Evolutionary conservation across 2,113 vertebrate species (phyloP), one percentile per base, ranked within the genome.

Genomic region (Salvator merianae): DNA sequence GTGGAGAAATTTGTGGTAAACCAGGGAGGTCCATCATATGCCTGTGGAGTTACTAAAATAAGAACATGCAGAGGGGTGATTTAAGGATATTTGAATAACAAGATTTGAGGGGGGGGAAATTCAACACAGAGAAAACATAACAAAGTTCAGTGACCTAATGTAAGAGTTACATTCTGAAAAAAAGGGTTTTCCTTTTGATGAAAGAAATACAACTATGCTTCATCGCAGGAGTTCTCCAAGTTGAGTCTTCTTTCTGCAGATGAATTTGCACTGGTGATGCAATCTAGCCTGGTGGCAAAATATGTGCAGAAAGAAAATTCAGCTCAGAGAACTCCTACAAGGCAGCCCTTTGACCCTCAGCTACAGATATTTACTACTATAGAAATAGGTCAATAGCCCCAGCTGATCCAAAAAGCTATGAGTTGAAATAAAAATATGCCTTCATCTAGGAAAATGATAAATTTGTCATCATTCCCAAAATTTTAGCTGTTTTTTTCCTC

Each of bases 41-140:
- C 68, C 38, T 84, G 53, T 79, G 83, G 83, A 73, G 32, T 30
- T 79, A 32, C 83, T 79, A 79, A 82, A 85, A 85, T 79, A 79
- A 66, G 83, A 36, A 66, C 26, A 16, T 72, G 55, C 38, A 30
- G 55, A 65, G 32, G 55, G 69, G 55, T 79, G n/a, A 79, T 50
- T 69, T 72, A n/a, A 73, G 77, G 55, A 79, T 77, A 36, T 72
- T 59, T 34, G 76, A 84, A 84, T 72, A 84, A 71, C 83, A 84
- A 78, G 75, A 22, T 53, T 53, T 53, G 16, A 20, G 55, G 20
- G 55, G 4, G 24, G 4, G 24, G 14, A 43, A 16, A 68, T 32
- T 63, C 34, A 30, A 28, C 36, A 66, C 6, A 66, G 77, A 20
- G 40, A 32, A 66, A 69, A 40, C 18, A 55, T 47, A 55, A 76